Base-by-base conservation (phyloP, 2,797 vertebrate species). In the Yasuhikotakia modesta region DNA sequence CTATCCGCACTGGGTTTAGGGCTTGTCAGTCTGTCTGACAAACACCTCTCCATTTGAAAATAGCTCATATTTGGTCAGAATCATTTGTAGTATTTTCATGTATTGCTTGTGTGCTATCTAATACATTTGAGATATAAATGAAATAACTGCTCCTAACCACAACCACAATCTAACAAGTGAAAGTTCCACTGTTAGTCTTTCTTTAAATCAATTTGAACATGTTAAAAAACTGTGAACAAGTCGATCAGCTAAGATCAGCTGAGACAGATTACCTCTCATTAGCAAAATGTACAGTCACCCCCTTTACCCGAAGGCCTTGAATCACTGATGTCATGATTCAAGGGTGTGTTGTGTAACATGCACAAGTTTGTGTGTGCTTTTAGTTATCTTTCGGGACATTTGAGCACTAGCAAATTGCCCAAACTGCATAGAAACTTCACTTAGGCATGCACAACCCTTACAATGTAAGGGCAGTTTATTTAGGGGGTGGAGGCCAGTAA, bases 311-410 rank as follows among this genome's bases (percentile, higher is more conserved):
- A 24, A 24, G 21, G 21, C 69, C 1, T n/a, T n/a, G n/a, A n/a
- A n/a, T 71, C 50, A 57, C 30, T 74, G 21, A 66, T 74, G 45
- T 24, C 30, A 74, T 35, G 60, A 53, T 17, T 17, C 7, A 39
- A 39, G 16, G n/a, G 46, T n/a, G 27, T 50, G 45, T 52, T 53
- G 17, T 61, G 24, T 30, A 2, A 19, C 22, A 30, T 60, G 22
- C 22, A 43, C 39, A 43, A 43, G 39, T 43, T 43, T 43, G 8
- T 10, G 8, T 43, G 39, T 11, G 39, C 11, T 43, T 27, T 10
- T 43, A 43, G 39, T 43, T 43, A 43, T 43, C 10, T 43, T 43
- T 27, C 7, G 14, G 2, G 10, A 30, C n/a, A 1, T 43, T 24
- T 14, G 3, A 5, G 24, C 27, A 10, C 43, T 19, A 27, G 19